Evolutionary conservation across 2,888 invertebrate genomes (phyloP), one percentile per base, ranked within the genome.

Genomic region (Gandaritis pyraliata): DNA sequence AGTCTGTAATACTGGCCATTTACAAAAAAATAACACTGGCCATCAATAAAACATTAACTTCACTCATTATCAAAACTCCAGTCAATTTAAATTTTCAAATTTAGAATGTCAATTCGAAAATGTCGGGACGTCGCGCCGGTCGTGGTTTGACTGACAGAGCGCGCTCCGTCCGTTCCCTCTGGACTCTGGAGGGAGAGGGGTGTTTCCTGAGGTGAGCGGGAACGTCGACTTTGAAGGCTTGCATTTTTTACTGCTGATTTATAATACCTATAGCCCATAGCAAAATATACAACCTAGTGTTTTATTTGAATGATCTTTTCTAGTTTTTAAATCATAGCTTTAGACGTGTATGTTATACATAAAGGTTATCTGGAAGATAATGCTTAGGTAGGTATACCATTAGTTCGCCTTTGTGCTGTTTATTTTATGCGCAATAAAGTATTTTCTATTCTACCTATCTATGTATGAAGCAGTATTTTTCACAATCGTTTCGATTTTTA

Each of bases 101-200:
- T 54, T 49, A 13, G 13, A 29, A 30, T 38, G 38, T 49, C 33
- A 41, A 58, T 43, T 56, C 33, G 52, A 15, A 63, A 47, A 64
- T 54, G 63, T 67, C 58, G 70, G 53, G 62, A 76, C 85, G 84
- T 80, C 82, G 65, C 69, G 69, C 70, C 85, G 80, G 74, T 74
- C 77, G 78, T 70, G 74, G 78, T 71, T 73, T 83, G 83, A 88
- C 89, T 90, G 85, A 77, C 82, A 78, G 69, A 68, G 70, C 4
- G 54, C 49, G 41, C 54, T 12, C 23, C 2, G 57, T 12, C 23
- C 2, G 57, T 52, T 63, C 63, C 63, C 63, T 59, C 63, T 59
- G 59, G 63, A 58, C 41, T 61, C 53, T n/a, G 45, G 33, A 68
- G 66, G 68, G 64, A 66, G 57, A 66, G 67, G 67, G 68, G 69